Conservation (phyloP, 2,113 vertebrate genomes). For the Catharus minimus region DNA sequence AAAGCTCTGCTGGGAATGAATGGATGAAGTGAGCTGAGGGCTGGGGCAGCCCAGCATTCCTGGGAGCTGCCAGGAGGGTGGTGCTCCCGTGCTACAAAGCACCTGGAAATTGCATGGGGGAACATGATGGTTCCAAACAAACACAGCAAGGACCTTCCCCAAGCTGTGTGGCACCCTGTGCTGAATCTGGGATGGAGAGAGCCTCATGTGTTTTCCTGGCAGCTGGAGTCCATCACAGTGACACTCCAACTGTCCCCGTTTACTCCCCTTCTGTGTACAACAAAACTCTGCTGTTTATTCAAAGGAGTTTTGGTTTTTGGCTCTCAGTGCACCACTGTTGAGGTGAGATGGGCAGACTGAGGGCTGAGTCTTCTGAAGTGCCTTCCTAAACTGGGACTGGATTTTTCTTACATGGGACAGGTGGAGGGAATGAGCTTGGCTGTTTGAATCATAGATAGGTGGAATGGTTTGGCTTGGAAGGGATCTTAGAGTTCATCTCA, state of each 20-base stretch:
- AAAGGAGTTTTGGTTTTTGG: not conserved
- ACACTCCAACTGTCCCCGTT: not conserved
- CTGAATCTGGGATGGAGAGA: not conserved
- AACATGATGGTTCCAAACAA: not conserved
- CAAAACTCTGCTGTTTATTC: not conserved
- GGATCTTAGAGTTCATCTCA: not conserved
- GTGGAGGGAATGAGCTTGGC: not conserved
- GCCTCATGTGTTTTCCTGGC: not conserved
- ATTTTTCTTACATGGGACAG: not conserved
- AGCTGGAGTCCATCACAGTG: not conserved
- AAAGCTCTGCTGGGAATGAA: not conserved
- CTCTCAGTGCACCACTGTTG: not conserved
- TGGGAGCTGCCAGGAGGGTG: not conserved
- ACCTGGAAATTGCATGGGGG: not conserved
- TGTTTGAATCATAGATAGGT: not conserved
- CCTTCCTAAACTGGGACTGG: not conserved
- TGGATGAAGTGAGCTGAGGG: not conserved
- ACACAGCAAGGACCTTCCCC: not conserved
- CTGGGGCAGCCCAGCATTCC: fast-evolving
- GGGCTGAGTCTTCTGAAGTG: not conserved
- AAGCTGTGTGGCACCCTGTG: not conserved
- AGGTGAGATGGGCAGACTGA: not conserved
- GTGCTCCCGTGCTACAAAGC: not conserved
- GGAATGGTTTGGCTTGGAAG: not conserved
- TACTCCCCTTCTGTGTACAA: not conserved